Base-by-base conservation (phyloP, 2,113 vertebrate genomes). In the Tamias sibiricus region DNA sequence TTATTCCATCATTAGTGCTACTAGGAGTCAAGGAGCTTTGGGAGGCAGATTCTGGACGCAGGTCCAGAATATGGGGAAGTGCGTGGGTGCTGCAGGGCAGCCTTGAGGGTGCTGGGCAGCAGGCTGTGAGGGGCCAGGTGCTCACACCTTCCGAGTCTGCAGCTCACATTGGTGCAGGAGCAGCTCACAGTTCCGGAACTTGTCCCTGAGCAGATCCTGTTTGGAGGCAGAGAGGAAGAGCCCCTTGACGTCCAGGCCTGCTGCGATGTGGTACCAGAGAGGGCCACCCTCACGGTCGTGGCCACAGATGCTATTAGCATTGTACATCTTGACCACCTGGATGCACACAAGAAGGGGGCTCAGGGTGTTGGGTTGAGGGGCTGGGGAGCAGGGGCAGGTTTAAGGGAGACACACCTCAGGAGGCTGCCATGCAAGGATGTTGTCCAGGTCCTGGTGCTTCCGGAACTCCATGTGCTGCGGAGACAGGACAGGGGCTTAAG, bases 191-290 rank as follows among this genome's bases (percentile, higher is more conserved):
- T 99, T 99, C 10, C 98, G 97, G 97, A 99, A 99, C 98, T 99
- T 99, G 94, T 99, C 99, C 97, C 99, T 99, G 77, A 99, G 98
- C 93, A 99, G 98, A 97, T 99, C 99, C 97, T 99, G 99, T 96
- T 99, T 99, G 91, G 99, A 99, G 93, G 98, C 98, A 0, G 99
- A 99, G 91, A 99, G 98, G 79, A 99, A 98, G 93, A 99, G 98
- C 57, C 99, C 99, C 93, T 99, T 99, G 82, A 99, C 98, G 2
- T 99, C 99, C 82, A 99, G 96, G 0, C 99, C 99, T n/a, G 99
- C 99, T 0, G 99, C 96, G 90, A 99, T 98, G 1, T 99, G 99
- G 0, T 99, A 99, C 99, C 99, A 99, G 91, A 99, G 42, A 0
- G 99, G 99, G 90, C 98, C 98, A 80, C 99, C 99, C 37, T 99